These are phyloP conservation scores for Corapipo altera DNA, from an alignment of 2,113 vertebrate genomes.

Conservation along the genomic window DNA sequence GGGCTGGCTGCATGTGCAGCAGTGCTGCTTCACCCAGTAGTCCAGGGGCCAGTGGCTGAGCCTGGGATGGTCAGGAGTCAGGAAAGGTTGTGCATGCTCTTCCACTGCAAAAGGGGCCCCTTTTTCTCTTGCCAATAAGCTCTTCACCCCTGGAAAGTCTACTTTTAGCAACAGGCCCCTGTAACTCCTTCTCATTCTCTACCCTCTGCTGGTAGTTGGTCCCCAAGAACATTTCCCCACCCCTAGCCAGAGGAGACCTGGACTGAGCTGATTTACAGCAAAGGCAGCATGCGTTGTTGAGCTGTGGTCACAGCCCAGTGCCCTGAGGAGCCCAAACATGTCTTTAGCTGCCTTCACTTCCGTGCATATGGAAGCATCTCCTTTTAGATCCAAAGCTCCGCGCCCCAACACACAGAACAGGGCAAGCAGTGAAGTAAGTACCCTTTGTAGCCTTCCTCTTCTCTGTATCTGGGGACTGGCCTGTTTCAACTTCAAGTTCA, in stretches of 20 bases:
- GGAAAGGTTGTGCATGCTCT: neutral
- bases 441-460: neutral
- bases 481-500: neutral
- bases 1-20: neutral
- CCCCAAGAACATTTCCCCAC: fast-evolving
- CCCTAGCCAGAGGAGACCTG: neutral
- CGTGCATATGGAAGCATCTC: neutral
- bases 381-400: neutral
- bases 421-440: neutral
- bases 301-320: neutral
- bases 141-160: neutral
- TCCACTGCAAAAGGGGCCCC: neutral
- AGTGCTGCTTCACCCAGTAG: neutral
- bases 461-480: neutral
- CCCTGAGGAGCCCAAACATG: neutral
- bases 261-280: neutral
- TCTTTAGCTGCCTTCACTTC: neutral
- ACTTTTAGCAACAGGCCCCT: neutral
- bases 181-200: neutral
- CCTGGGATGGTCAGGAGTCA: neutral
- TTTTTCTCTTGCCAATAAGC: neutral
- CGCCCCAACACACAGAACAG: neutral
- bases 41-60: neutral
- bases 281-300: neutral
- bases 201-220: neutral